Conservation (phyloP, 2,113 vertebrate species). For the Sciurus niger region DNA sequence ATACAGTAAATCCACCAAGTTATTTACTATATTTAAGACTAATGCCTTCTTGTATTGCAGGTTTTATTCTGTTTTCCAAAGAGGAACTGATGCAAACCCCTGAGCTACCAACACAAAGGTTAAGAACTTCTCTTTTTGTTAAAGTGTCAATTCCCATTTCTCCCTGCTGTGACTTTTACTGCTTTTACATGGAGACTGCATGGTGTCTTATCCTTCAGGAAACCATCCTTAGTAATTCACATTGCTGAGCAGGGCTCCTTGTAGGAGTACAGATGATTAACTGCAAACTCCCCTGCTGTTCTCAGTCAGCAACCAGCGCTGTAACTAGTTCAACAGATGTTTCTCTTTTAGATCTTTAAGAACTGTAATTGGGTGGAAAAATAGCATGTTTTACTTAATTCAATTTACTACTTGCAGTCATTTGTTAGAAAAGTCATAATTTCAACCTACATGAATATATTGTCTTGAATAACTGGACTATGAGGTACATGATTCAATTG, state of each 20-base stretch:
- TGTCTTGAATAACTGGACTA: neutral
- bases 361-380: slow-evolving; percentile 81
- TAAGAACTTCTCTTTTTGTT: neutral
- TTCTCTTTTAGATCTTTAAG: slow-evolving; percentile 70
- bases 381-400: slow-evolving; percentile 72
- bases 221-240: slow-evolving; percentile 51
- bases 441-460: slow-evolving; percentile 25
- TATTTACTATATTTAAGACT: neutral
- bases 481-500: neutral
- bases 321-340: slow-evolving; percentile 74
- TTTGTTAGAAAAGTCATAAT: slow-evolving; percentile 42
- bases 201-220: slow-evolving; percentile 16
- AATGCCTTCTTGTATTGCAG: neutral
- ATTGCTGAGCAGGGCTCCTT: slow-evolving; percentile 55
- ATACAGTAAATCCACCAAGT: neutral
- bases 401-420: slow-evolving; percentile 67
- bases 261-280: slow-evolving; percentile 72
- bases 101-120: neutral
- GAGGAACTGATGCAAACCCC: neutral
- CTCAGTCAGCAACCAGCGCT: slow-evolving; percentile 46
- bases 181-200: neutral
- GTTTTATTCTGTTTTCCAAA: slow-evolving; percentile 35
- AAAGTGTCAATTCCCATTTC: neutral
- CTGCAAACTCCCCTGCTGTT: slow-evolving; percentile 63
- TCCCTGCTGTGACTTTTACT: slow-evolving; percentile 40